These are phyloP conservation scores for Leptocoma aspasia DNA, from an alignment of 2,113 vertebrate genomes.

Conservation along the genomic window DNA sequence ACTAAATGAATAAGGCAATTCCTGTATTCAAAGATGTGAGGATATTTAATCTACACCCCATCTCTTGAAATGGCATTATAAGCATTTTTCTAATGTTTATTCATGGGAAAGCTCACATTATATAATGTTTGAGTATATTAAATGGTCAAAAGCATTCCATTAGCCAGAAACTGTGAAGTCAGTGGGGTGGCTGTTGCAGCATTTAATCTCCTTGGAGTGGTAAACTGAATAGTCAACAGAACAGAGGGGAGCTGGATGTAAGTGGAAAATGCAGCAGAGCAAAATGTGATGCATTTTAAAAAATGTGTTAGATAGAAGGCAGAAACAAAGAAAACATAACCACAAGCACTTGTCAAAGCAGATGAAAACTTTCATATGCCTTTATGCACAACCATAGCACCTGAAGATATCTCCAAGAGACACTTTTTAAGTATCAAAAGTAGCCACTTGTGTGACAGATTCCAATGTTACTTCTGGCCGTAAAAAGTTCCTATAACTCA, in stretches of 20 bases:
- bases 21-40: neutral
- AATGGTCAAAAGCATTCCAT: neutral
- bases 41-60: neutral
- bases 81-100: neutral
- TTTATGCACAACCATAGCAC: neutral
- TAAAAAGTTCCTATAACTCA: neutral
- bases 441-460: neutral
- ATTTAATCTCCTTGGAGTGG: neutral
- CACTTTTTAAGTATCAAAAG: neutral
- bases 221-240: neutral
- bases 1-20: neutral
- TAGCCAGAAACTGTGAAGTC: neutral
- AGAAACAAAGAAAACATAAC: neutral
- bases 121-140: neutral
- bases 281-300: neutral
- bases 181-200: neutral
- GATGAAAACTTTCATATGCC: neutral
- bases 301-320: neutral
- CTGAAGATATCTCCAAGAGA: neutral
- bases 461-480: neutral
- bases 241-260: neutral
- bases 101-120: neutral
- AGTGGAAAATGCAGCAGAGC: neutral
- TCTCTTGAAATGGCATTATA: neutral
- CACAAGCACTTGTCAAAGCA: neutral